Evolutionary conservation across 2,888 invertebrate species (phyloP).

Genomic region (Philereme vetulata): DNA sequence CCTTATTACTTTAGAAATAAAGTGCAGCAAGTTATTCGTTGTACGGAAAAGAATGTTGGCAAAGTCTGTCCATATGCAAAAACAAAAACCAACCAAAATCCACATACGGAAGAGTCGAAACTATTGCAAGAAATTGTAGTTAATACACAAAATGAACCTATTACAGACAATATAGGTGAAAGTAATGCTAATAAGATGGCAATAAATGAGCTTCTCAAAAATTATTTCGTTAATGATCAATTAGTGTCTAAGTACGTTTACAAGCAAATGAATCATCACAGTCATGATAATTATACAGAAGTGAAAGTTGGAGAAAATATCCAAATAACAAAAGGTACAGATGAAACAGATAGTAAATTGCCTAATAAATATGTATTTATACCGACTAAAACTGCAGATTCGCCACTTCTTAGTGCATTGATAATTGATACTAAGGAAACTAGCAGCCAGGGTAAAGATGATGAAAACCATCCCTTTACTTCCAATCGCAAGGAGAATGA

Average conservation of each 20-base stretch:
- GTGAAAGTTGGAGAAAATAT: slow-evolving; percentile 36
- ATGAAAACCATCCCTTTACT: slow-evolving; percentile 9
- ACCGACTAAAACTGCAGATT: slow-evolving; percentile 34
- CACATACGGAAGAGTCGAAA: neutral
- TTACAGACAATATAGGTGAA: neutral
- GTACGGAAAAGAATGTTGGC: slow-evolving; percentile 1
- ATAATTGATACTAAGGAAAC: slow-evolving; percentile 14
- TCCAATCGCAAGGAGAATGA: slow-evolving; percentile 11
- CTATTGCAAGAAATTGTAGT: neutral
- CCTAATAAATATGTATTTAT: slow-evolving; percentile 39
- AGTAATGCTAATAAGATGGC: slow-evolving; percentile 8
- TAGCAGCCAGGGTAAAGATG: neutral
- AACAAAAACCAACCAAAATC: neutral
- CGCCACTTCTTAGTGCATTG: slow-evolving; percentile 17
- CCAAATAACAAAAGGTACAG: slow-evolving; percentile 1
- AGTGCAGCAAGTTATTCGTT: slow-evolving; percentile 5
- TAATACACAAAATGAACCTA: slow-evolving; percentile 8
- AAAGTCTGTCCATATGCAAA: slow-evolving; percentile 14
- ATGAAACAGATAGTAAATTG: slow-evolving; percentile 4
- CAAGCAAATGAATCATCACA: slow-evolving; percentile 38
- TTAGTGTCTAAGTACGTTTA: slow-evolving; percentile 37
- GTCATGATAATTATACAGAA: slow-evolving; percentile 34
- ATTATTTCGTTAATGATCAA: slow-evolving; percentile 19
- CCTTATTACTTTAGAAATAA: slow-evolving; percentile 13
- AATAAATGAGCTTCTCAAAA: slow-evolving; percentile 21